phyloP scores from a whole-genome alignment of 2,888 invertebrate species.

The Dryadula phaetusa region DNA sequence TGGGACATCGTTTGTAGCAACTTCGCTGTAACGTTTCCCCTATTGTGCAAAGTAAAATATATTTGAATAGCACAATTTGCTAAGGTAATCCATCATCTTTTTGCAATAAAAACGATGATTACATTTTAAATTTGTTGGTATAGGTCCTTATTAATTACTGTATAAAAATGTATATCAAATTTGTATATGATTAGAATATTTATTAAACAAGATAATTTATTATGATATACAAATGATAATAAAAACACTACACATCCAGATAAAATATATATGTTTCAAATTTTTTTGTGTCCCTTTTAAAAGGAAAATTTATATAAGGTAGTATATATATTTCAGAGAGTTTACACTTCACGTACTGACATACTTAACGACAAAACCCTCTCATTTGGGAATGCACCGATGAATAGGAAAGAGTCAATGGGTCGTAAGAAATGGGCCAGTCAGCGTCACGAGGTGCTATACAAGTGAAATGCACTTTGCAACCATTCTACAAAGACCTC shows the following conservation, averaged over 20 bases:
- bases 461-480: constrained; percentile 67
- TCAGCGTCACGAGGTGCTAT: constrained; percentile 56
- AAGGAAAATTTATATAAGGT: background rate
- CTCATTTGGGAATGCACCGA: constrained; percentile 76
- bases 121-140: background rate
- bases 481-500: constrained; percentile 61
- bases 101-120: constrained; percentile 1
- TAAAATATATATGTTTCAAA: too few relatives aligned
- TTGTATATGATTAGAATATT: too few relatives aligned
- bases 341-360: constrained; percentile 38
- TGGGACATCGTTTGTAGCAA: constrained; percentile 51
- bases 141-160: background rate
- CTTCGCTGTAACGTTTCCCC: constrained; percentile 45
- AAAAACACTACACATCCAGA: too few relatives aligned
- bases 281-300: background rate
- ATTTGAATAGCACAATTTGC: constrained; percentile 39
- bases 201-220: too few relatives aligned
- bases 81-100: constrained; percentile 33
- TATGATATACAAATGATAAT: too few relatives aligned
- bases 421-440: constrained; percentile 81
- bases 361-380: constrained; percentile 74
- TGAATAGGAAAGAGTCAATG: constrained; percentile 80
- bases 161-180: background rate
- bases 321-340: constrained; percentile 29
- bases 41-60: constrained; percentile 44